Percentiles rank a stretch among this genome's conserved stretches.
phyloP scores from a whole-genome alignment of 2,113 vertebrate species.

The Talpa occidentalis region DNA sequence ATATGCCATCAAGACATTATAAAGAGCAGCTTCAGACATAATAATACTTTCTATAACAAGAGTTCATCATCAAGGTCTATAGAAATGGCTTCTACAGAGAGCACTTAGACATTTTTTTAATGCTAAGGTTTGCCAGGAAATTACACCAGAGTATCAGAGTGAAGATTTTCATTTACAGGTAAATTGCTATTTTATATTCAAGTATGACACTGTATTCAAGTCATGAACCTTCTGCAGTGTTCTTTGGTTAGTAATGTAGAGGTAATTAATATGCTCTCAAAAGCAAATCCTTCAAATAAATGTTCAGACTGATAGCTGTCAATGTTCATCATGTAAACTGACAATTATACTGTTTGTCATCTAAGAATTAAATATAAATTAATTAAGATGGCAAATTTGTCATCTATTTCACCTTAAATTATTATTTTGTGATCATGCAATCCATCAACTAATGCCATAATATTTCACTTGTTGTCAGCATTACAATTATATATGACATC shows the following conservation, averaged over 20 bases:
- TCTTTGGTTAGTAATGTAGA: neutral
- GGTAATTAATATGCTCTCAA: neutral
- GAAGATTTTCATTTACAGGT: neutral
- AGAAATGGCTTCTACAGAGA: neutral
- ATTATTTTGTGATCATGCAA: conserved; percentile 31
- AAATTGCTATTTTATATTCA: neutral
- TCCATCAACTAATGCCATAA: neutral
- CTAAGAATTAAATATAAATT: conserved; percentile 27
- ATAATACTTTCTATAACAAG: neutral
- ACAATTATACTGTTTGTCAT: conserved; percentile 3
- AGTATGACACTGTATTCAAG: neutral
- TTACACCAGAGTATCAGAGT: neutral
- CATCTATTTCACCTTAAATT: conserved; percentile 32
- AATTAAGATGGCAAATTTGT: conserved; percentile 9
- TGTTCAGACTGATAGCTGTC: neutral
- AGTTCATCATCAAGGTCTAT: neutral
- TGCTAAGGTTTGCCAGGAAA: neutral
- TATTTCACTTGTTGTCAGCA: conserved; percentile 26
- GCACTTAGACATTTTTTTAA: neutral
- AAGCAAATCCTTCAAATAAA: conserved; percentile 38
- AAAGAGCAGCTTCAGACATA: neutral
- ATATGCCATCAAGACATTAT: neutral
- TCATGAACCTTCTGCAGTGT: neutral
- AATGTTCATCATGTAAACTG: neutral
- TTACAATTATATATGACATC: neutral